Evolutionary conservation across 2,113 vertebrate genomes (phyloP).

Genomic region (Lampris incognitus): DNA sequence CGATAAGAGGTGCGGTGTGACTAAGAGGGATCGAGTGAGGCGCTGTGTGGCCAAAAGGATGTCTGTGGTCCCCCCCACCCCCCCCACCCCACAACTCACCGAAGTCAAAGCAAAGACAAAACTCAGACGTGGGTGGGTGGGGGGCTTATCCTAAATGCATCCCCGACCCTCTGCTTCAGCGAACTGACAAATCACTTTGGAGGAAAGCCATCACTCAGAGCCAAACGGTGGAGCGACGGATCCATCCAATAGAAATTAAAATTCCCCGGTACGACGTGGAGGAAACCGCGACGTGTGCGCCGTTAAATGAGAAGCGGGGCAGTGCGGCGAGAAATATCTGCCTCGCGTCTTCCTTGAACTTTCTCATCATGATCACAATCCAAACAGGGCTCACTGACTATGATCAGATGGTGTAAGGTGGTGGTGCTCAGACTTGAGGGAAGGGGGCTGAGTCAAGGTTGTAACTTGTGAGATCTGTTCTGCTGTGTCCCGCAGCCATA

Average conservation of each 20-base stretch:
- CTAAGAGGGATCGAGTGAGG: slow-evolving; percentile 24
- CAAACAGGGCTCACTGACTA: slow-evolving; percentile 54
- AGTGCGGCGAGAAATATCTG: slow-evolving; percentile 30
- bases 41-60: slow-evolving; percentile 1
- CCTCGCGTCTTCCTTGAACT: slow-evolving; percentile 48
- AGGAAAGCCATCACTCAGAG: slow-evolving; percentile 73
- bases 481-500: background rate
- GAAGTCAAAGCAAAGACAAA: slow-evolving; percentile 35
- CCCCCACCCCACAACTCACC: slow-evolving; percentile 22
- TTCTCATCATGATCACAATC: slow-evolving; percentile 59
- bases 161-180: slow-evolving; percentile 56
- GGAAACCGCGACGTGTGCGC: slow-evolving; percentile 34
- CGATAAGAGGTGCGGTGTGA: slow-evolving; percentile 24
- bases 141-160: slow-evolving; percentile 49
- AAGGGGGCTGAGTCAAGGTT: slow-evolving; percentile 56
- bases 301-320: slow-evolving; percentile 58
- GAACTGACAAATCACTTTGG: slow-evolving; percentile 79
- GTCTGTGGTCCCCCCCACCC: slow-evolving; percentile 14
- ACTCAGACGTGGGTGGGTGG: slow-evolving; percentile 12
- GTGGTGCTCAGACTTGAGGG: slow-evolving; percentile 20
- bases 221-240: slow-evolving; percentile 51
- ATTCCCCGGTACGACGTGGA: slow-evolving; percentile 54
- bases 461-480: slow-evolving; percentile 60
- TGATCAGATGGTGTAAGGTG: slow-evolving; percentile 62
- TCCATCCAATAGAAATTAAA: slow-evolving; percentile 60